These are phyloP conservation scores for Aphelinus atriplicis DNA, from an alignment of 1,140 invertebrate species.

Conservation along the genomic window DNA sequence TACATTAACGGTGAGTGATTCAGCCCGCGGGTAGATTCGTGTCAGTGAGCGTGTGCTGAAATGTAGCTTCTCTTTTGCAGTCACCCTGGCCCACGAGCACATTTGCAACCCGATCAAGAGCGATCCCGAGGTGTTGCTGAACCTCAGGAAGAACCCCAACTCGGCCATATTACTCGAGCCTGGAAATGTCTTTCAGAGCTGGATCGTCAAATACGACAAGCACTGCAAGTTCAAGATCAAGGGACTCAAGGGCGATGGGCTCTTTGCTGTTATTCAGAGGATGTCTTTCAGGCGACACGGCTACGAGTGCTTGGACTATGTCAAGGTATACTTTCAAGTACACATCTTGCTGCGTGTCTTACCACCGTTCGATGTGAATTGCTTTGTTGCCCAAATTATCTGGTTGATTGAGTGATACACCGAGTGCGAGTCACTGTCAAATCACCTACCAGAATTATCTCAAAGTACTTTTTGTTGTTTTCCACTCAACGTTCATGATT, in stretches of 20 bases:
- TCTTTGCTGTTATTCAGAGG: conserved; percentile 57
- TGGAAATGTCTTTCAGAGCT: conserved; percentile 47
- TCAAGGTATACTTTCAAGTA: conserved; percentile 45
- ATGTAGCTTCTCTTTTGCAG: conserved; percentile 32
- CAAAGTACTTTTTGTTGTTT: neutral
- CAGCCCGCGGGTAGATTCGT: too few species aligned
- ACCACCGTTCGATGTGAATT: too few species aligned
- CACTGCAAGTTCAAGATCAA: conserved; percentile 51
- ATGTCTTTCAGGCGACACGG: conserved; percentile 51
- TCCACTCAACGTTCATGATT: neutral
- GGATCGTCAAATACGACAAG: conserved; percentile 39
- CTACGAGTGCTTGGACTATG: conserved; percentile 53
- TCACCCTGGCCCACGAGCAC: conserved; percentile 39
- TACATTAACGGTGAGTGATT: too few species aligned
- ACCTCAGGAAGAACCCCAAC: conserved; percentile 20
- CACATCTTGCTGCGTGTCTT: neutral
- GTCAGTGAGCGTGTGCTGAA: too few species aligned
- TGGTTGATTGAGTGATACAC: too few species aligned
- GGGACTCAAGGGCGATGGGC: conserved; percentile 41
- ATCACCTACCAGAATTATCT: neutral
- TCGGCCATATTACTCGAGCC: conserved; percentile 43
- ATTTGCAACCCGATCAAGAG: conserved; percentile 45
- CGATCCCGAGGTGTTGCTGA: conserved; percentile 13
- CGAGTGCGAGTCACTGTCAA: too few species aligned
- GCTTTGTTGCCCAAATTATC: too few species aligned